phyloP scores from a whole-genome alignment of 2,888 invertebrate genomes.

The Acanthococcus lagerstroemiae region DNA sequence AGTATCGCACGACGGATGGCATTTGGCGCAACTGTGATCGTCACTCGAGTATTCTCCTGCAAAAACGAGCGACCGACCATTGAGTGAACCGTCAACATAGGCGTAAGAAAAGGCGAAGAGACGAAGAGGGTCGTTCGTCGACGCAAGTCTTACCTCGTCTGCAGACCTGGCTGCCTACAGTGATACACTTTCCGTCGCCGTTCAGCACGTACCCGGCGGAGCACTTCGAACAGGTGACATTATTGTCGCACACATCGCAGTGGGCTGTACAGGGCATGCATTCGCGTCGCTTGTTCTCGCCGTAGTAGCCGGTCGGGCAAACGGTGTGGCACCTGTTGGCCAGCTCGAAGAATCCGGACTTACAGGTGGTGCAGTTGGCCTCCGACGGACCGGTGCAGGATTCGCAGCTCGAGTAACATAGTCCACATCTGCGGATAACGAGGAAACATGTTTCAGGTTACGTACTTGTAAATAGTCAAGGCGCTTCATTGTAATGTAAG shows the following conservation, averaged over 20 bases:
- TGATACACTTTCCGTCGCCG: slow-evolving; percentile 64
- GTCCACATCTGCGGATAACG: slow-evolving; percentile 69
- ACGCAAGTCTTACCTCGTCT: slow-evolving; percentile 45
- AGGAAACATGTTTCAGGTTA: too few relatives aligned
- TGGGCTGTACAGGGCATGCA: slow-evolving; percentile 70
- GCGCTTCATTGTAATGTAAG: too few relatives aligned
- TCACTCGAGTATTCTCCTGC: slow-evolving; percentile 53
- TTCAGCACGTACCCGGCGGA: slow-evolving; percentile 63
- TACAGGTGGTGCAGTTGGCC: slow-evolving; percentile 72
- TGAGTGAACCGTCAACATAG: not conserved
- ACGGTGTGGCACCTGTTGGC: slow-evolving; percentile 58
- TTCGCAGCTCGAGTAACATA: slow-evolving; percentile 68
- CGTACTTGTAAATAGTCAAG: too few relatives aligned
- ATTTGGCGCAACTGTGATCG: slow-evolving; percentile 50
- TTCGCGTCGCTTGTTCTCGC: slow-evolving; percentile 66
- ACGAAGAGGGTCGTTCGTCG: not conserved
- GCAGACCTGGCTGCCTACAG: slow-evolving; percentile 59
- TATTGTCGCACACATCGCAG: slow-evolving; percentile 62
- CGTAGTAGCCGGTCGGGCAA: slow-evolving; percentile 65
- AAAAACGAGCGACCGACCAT: not conserved
- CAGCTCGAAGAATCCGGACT: slow-evolving; percentile 57
- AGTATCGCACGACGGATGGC: slow-evolving; percentile 69
- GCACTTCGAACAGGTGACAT: slow-evolving; percentile 63
- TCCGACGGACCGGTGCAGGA: slow-evolving; percentile 69
- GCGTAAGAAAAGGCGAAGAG: not conserved